These are phyloP conservation scores for Agrenia bidenticulata DNA, from an alignment of 2,888 invertebrate genomes.

Conservation along the genomic window DNA sequence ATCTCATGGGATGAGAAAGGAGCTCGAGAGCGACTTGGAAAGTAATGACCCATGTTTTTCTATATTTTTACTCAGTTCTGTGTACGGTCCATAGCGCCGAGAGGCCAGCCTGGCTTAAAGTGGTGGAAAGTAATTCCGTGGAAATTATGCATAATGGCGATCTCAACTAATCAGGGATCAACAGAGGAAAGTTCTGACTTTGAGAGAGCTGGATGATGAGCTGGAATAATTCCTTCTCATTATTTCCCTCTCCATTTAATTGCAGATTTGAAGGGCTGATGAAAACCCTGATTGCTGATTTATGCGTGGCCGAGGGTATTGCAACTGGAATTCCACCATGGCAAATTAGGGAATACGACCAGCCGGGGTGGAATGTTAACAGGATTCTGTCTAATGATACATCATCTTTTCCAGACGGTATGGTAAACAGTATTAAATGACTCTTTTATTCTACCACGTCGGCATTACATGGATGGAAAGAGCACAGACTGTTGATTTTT, in stretches of 20 bases:
- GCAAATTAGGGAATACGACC: constrained; percentile 30
- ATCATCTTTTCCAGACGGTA: neutral
- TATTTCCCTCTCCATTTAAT: constrained; percentile 9
- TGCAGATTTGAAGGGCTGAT: constrained; percentile 4
- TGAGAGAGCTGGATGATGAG: neutral
- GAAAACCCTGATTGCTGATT: constrained; percentile 14
- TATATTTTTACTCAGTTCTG: neutral
- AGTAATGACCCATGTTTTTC: constrained; percentile 14
- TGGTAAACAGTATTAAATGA: no score
- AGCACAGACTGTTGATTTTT: no score
- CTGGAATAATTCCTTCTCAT: constrained; percentile 8
- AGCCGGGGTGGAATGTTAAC: constrained; percentile 16
- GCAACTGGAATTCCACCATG: constrained; percentile 22
- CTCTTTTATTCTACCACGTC: no score
- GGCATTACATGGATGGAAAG: no score
- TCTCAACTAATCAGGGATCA: constrained; percentile 16
- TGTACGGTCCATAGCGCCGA: no score
- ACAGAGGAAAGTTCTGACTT: neutral
- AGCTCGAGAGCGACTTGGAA: neutral
- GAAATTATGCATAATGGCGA: constrained; percentile 15
- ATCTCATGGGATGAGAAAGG: constrained; percentile 7
- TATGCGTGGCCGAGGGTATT: constrained; percentile 23
- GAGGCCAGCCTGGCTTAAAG: no score
- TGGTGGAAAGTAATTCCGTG: constrained; percentile 3
- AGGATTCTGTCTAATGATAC: neutral